These are phyloP conservation scores for Marmota monax DNA, from an alignment of 2,113 vertebrate genomes.

Conservation along the genomic window DNA sequence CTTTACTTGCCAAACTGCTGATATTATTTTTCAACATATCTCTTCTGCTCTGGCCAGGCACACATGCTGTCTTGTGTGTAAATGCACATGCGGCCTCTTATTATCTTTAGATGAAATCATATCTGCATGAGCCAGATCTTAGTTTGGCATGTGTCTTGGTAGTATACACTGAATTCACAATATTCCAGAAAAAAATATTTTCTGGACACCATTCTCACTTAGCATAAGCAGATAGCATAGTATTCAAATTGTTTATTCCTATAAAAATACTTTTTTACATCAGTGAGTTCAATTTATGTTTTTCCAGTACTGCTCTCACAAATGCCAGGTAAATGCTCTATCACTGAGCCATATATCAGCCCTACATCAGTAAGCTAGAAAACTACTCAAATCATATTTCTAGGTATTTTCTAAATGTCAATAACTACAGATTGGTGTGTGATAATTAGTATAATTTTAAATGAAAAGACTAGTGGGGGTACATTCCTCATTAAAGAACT, in stretches of 20 bases:
- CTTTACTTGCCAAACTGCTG: background rate
- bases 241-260: conserved; percentile 36
- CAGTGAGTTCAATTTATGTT: background rate
- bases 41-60: background rate
- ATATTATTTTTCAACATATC: background rate
- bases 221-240: background rate
- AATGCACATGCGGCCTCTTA: background rate
- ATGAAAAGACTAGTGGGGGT: conserved; percentile 34
- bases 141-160: background rate
- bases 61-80: background rate
- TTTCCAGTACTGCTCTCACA: no score
- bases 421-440: background rate
- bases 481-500: conserved; percentile 22
- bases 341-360: no score
- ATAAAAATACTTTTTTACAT: conserved; percentile 19
- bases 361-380: background rate
- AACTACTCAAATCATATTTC: background rate
- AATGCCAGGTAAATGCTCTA: no score
- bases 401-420: background rate
- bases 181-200: background rate
- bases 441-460: conserved; percentile 28
- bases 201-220: background rate
- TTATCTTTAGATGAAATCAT: background rate
- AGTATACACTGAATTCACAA: background rate
- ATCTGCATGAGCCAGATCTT: background rate